Conservation (phyloP, 2,113 vertebrate genomes). For the Tachysurus vachellii region DNA sequence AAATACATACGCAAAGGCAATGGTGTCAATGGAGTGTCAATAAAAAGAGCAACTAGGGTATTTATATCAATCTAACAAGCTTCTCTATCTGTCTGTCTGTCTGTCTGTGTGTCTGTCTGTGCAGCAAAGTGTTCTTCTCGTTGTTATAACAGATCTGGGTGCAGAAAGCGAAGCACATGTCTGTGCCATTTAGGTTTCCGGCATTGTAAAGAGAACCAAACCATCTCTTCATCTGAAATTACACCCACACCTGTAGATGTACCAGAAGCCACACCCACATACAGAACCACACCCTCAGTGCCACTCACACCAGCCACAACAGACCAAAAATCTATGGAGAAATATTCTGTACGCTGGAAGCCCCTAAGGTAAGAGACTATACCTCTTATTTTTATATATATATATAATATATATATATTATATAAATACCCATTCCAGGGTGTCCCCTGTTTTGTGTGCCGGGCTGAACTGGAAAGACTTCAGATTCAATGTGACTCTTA, state of each 20-base stretch:
- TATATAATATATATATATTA: neutral
- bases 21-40: neutral
- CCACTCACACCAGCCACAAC: neutral
- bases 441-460: neutral
- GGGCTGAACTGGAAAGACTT: too few species aligned
- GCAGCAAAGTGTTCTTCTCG: slow-evolving; percentile 62
- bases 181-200: slow-evolving; percentile 55
- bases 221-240: neutral
- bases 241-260: neutral
- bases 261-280: neutral
- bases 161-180: slow-evolving; percentile 56
- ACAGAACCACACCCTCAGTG: too few species aligned
- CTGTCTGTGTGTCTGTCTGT: neutral
- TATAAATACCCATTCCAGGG: neutral
- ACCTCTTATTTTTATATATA: neutral
- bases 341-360: slow-evolving; percentile 39
- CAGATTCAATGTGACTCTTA: too few species aligned
- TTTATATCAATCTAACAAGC: neutral
- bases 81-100: slow-evolving; percentile 2
- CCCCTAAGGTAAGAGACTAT: slow-evolving; percentile 30
- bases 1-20: too few species aligned
- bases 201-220: slow-evolving; percentile 54
- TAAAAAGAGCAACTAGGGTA: neutral
- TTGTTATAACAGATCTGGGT: slow-evolving; percentile 51
- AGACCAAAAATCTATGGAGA: slow-evolving; percentile 20